These are phyloP conservation scores for Petromus typicus DNA, from an alignment of 2,113 vertebrate genomes.

Conservation along the genomic window DNA sequence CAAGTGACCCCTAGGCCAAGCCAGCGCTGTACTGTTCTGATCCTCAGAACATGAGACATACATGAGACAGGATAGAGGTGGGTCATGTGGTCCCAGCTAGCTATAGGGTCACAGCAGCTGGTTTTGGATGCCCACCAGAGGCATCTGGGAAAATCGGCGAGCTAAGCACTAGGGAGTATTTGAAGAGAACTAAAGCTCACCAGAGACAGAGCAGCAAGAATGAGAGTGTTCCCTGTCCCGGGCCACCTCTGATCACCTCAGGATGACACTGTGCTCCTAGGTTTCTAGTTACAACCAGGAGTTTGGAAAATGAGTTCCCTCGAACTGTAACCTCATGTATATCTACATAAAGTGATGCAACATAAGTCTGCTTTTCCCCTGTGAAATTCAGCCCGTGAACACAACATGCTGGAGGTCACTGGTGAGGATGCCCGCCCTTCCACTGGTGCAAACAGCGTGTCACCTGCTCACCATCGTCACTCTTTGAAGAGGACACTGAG, in stretches of 20 bases:
- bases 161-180: rapidly evolving
- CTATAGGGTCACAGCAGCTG: not conserved
- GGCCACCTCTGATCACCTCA: not conserved
- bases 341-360: not conserved
- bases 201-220: not conserved
- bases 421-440: too few species aligned
- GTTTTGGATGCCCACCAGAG: not conserved
- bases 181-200: not conserved
- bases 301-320: not conserved
- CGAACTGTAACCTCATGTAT: rapidly evolving
- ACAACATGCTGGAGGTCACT: rapidly evolving
- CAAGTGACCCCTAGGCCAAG: rapidly evolving
- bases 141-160: not conserved
- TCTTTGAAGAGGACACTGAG: not conserved
- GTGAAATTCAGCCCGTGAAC: not conserved
- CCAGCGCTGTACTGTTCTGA: not conserved
- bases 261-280: rapidly evolving
- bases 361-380: not conserved
- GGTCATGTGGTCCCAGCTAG: not conserved
- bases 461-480: rapidly evolving
- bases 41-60: not conserved
- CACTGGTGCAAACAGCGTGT: not conserved
- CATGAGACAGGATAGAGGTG: not conserved
- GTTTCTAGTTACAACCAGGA: not conserved
- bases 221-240: rapidly evolving